Conservation (phyloP, 2,797 vertebrate species). For the Dipus sagitta region DNA sequence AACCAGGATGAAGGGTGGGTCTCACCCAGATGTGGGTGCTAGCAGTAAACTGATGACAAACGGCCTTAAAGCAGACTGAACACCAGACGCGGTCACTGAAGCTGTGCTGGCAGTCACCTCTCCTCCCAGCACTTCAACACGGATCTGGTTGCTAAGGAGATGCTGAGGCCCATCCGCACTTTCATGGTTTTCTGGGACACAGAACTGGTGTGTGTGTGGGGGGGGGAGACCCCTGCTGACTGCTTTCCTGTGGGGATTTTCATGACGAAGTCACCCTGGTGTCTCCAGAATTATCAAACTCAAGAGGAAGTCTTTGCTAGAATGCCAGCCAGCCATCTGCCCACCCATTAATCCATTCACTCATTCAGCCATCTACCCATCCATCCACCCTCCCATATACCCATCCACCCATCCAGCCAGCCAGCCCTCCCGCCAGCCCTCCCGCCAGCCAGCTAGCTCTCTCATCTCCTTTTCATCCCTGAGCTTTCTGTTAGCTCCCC, state of each 20-base stretch:
- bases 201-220: background rate
- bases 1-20: background rate
- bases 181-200: conserved; percentile 6
- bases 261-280: background rate
- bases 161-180: background rate
- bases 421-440: background rate
- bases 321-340: background rate
- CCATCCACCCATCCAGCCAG: background rate
- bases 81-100: conserved; percentile 18
- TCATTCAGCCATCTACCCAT: background rate
- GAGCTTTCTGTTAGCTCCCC: background rate
- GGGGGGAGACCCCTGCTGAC: background rate
- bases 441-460: background rate
- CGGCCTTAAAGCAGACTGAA: background rate
- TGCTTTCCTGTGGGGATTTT: background rate
- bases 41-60: background rate
- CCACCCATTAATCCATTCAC: background rate
- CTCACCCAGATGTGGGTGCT: background rate
- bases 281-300: background rate
- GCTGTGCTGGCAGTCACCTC: background rate
- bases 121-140: background rate
- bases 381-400: background rate
- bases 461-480: background rate
- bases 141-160: conserved; percentile 48
- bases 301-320: background rate